Conservation (phyloP, 2,113 vertebrate species). For the Thomomys bottae region DNA sequence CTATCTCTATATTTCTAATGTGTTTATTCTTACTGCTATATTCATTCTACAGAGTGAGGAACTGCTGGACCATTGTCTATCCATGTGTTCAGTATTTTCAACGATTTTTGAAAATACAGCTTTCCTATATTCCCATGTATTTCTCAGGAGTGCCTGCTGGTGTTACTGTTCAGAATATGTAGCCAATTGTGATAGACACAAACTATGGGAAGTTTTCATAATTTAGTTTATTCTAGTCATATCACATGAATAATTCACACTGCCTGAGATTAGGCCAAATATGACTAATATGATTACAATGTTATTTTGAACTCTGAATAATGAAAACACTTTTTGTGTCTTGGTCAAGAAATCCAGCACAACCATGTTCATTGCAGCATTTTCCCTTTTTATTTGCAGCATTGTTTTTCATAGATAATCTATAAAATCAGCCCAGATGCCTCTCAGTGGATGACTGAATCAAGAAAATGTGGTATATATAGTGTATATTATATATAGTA, state of each 20-base stretch:
- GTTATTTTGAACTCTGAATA: constrained; percentile 79
- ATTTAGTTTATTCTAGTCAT: constrained; percentile 79
- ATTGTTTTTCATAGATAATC: too few species aligned
- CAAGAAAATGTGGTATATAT: too few species aligned
- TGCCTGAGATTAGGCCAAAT: constrained; percentile 69
- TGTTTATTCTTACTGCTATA: too few species aligned
- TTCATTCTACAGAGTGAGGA: neutral
- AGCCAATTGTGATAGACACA: constrained; percentile 54
- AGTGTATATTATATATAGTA: neutral
- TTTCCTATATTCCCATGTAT: neutral
- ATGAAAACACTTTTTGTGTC: constrained; percentile 77
- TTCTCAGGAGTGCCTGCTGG: neutral
- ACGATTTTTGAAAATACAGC: neutral
- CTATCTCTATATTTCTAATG: neutral
- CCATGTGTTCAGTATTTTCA: neutral
- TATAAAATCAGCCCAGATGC: too few species aligned
- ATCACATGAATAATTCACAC: constrained; percentile 80
- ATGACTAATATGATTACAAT: constrained; percentile 73
- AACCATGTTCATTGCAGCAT: too few species aligned
- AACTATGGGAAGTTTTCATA: constrained; percentile 69
- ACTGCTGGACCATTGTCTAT: neutral
- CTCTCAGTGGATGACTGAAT: too few species aligned
- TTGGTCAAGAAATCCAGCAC: constrained; percentile 64
- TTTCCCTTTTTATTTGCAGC: too few species aligned
- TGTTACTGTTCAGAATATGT: neutral